phyloP scores from a whole-genome alignment of 2,113 vertebrate genomes.

The Erpornis zantholeuca region DNA sequence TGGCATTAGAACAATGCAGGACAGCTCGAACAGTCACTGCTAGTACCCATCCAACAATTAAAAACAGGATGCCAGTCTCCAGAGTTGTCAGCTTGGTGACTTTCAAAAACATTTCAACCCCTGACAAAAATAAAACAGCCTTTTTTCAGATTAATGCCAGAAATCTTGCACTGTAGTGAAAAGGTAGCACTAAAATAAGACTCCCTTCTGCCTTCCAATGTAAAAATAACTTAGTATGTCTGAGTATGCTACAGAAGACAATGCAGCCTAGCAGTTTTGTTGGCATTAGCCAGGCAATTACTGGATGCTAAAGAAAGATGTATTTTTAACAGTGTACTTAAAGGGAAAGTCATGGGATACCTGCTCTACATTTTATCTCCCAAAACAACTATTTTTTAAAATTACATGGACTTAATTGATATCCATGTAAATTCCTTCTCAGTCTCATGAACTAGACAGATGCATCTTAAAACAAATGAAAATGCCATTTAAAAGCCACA shows the following conservation, averaged over 20 bases:
- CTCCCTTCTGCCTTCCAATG: background rate
- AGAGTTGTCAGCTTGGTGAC: background rate
- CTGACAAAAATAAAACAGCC: background rate
- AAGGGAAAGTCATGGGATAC: background rate
- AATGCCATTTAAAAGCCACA: background rate
- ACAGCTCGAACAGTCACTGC: background rate
- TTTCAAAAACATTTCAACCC: background rate
- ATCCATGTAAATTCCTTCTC: background rate
- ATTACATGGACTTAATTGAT: background rate
- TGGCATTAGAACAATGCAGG: background rate
- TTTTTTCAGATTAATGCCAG: background rate
- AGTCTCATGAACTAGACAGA: background rate
- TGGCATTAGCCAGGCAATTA: background rate
- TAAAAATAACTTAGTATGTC: constrained; percentile 15
- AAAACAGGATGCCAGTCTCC: background rate
- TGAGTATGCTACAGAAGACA: background rate
- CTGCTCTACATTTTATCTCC: background rate
- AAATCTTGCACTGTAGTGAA: background rate
- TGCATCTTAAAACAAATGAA: background rate
- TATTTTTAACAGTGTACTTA: background rate
- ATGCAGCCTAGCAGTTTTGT: background rate
- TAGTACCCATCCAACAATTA: background rate
- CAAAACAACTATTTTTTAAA: background rate
- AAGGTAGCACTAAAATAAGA: constrained; percentile 3
- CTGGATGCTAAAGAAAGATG: background rate